Base-by-base conservation (phyloP, 2,113 vertebrate genomes). In the Nothobranchius furzeri region DNA sequence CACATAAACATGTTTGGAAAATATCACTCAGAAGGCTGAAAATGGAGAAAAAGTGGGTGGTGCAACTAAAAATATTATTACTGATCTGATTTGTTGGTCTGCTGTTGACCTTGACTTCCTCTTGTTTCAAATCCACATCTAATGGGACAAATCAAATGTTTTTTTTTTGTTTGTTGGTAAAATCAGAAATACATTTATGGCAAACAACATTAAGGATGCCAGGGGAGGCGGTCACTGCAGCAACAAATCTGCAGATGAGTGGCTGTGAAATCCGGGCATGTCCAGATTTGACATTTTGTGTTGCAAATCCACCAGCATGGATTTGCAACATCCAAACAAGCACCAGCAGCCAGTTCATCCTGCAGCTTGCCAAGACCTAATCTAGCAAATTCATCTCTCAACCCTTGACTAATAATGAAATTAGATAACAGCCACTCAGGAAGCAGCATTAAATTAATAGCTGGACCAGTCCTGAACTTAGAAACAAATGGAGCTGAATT, bases 181-280 rank as follows among this genome's bases (percentile, higher is more conserved):
- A 8, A 45, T 45, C 11, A 45, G 12, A 45, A 20, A 2, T 4
- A 45, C 12, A 55, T 54, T 14, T 60, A 43, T 58, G 13, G 3
- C 30, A 50, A 45, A 58, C 58, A 36, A 45, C 49, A 36, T 36
- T 11, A 7, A 60, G 8, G 25, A 1, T 30, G 54, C 56, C 30
- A 65, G 13, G 46, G 62, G 50, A 78, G 40, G 50, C 40, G 36
- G 54, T 78, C 68, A 68, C 82, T 73, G 66, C 72, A 70, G 59
- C 62, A 83, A 78, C 61, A 54, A 42, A 45, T 74, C 50, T 10
- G 10, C 52, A 46, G 72, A 61, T 64, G 9, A 77, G 15, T 55
- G 35, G 42, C 13, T 24, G 64, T 42, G 62, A 20, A 54, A 68
- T 75, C 40, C 46, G 42, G 73, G 13, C 13, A 24, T 75, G 48